Conservation (phyloP, 2,888 invertebrate species). For the Poecilobothrus nobilitatus region DNA sequence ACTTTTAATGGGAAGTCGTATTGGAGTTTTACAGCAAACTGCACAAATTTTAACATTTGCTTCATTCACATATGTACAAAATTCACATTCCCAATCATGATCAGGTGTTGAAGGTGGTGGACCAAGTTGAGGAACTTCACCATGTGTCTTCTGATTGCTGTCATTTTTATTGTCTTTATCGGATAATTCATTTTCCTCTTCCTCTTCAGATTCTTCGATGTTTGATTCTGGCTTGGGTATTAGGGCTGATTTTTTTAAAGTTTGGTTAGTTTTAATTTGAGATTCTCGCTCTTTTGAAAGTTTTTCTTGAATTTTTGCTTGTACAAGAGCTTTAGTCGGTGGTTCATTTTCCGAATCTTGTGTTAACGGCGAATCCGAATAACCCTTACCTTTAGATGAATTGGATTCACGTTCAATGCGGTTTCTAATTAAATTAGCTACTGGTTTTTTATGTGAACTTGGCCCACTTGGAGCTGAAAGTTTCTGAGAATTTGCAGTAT, state of each 20-base stretch:
- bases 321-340: conserved; percentile 38
- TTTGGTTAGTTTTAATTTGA: conserved; percentile 18
- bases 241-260: conserved; percentile 1
- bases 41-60: conserved; percentile 69
- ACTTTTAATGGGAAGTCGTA: conserved; percentile 30
- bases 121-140: conserved; percentile 28
- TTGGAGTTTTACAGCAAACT: conserved; percentile 78
- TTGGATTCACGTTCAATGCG: conserved; percentile 22
- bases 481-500: conserved; percentile 9
- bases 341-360: conserved; percentile 40
- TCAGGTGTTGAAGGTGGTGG: conserved; percentile 49
- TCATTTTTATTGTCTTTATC: conserved; percentile 16
- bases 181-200: conserved; percentile 14
- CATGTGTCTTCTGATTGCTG: conserved; percentile 10
- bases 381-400: conserved; percentile 28
- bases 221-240: conserved; percentile 19
- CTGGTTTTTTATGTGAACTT: conserved; percentile 30
- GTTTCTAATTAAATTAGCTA: conserved; percentile 19
- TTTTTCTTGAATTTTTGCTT: conserved; percentile 43
- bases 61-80: conserved; percentile 82
- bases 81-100: conserved; percentile 75
- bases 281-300: conserved; percentile 28
- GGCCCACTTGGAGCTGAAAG: conserved; percentile 35
- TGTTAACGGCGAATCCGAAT: conserved; percentile 33
- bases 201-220: conserved; percentile 20